Percentiles rank a stretch among this genome's conserved stretches.
Evolutionary conservation across 2,113 vertebrate genomes (phyloP).

Genomic region (Nicator chloris): DNA sequence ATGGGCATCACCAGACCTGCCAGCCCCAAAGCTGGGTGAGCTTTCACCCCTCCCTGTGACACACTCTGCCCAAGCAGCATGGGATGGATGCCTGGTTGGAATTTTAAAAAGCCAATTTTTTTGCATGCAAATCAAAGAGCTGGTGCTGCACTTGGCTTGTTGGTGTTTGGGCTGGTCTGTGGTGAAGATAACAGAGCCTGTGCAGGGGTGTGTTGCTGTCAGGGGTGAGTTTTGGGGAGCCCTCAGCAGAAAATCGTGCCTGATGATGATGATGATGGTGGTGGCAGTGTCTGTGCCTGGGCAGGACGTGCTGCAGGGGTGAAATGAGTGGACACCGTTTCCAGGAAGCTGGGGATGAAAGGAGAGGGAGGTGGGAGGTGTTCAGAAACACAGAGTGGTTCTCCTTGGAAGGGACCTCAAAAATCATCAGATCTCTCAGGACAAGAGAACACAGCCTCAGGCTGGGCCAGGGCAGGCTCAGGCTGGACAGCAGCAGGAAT

Average conservation of each 20-base stretch:
- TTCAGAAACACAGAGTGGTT: too few relatives aligned
- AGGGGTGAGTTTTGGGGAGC: background rate
- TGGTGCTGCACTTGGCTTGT: accelerated
- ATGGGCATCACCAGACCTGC: background rate
- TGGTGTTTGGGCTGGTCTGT: accelerated
- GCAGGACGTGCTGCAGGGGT: background rate
- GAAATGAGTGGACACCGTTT: accelerated
- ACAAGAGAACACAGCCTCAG: accelerated
- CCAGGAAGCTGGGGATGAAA: background rate
- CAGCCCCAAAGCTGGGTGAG: background rate
- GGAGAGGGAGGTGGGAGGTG: background rate
- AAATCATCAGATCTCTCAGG: background rate
- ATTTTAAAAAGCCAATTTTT: accelerated
- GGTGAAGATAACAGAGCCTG: accelerated
- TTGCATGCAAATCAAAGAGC: background rate
- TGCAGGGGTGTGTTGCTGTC: accelerated
- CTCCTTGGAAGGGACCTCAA: accelerated
- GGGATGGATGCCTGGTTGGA: background rate
- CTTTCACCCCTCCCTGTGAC: background rate
- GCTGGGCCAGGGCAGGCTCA: background rate
- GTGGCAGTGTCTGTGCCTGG: accelerated
- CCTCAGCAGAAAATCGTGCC: accelerated
- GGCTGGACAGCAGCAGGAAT: background rate
- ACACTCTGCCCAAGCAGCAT: background rate
- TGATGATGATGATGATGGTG: background rate